Evolutionary conservation across 2,888 invertebrate species (phyloP).

Genomic region (Pachycephus smyrnensis): DNA sequence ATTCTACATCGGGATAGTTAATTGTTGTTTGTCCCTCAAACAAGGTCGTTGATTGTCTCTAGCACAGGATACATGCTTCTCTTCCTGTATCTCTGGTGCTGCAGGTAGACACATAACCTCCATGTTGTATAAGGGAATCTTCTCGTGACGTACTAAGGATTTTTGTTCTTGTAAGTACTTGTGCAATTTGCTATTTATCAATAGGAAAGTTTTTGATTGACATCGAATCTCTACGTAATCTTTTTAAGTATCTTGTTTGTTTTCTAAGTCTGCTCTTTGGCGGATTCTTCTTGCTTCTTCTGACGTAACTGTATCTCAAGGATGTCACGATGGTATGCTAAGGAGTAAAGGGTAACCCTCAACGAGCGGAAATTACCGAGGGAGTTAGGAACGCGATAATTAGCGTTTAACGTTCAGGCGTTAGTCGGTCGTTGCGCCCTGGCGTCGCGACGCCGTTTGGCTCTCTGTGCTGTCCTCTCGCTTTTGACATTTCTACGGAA

Average conservation of each 20-base stretch:
- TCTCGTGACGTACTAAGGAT: background rate
- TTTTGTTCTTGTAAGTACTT: background rate
- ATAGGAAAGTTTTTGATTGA: background rate
- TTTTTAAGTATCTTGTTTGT: background rate
- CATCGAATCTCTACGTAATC: background rate
- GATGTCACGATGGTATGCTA: background rate
- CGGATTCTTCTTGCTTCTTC: background rate
- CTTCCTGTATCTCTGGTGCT: background rate
- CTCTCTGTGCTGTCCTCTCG: constrained; percentile 28
- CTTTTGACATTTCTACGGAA: constrained; percentile 49
- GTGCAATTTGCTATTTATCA: background rate
- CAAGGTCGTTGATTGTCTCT: constrained; percentile 36
- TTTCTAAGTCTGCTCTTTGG: background rate
- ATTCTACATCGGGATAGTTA: constrained; percentile 25
- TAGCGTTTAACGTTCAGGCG: constrained; percentile 52
- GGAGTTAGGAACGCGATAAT: constrained; percentile 38
- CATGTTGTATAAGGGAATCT: background rate
- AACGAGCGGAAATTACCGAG: background rate
- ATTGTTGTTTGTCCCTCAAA: constrained; percentile 38
- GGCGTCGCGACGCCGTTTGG: constrained; percentile 37
- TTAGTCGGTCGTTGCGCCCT: constrained; percentile 41
- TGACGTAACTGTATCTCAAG: background rate
- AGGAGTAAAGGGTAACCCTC: background rate
- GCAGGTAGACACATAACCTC: background rate
- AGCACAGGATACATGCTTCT: constrained; percentile 23